Conservation (phyloP, 2,113 vertebrate species). For the Cyprinus carpio region DNA sequence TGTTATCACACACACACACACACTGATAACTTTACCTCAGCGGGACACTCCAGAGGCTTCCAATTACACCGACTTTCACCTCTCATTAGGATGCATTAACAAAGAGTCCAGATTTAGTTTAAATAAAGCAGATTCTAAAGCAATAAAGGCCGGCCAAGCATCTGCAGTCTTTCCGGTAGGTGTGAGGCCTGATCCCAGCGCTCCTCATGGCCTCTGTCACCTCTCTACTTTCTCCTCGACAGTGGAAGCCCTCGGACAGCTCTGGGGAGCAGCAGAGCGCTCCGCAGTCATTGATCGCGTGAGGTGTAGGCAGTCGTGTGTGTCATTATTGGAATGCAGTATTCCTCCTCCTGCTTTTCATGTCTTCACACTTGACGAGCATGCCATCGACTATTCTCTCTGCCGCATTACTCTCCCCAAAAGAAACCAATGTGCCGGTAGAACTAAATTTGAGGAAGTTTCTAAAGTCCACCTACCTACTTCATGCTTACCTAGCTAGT, state of each 20-base stretch:
- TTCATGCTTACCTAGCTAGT: not conserved
- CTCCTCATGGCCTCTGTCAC: slow-evolving; percentile 5
- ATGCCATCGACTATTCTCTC: slow-evolving; percentile 27
- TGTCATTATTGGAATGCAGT: slow-evolving; percentile 37
- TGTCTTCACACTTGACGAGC: slow-evolving; percentile 31
- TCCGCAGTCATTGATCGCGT: slow-evolving; percentile 29
- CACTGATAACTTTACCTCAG: not conserved
- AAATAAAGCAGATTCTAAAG: not conserved
- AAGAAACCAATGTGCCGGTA: slow-evolving; percentile 11
- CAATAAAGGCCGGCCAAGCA: not conserved
- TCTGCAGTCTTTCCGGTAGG: not conserved
- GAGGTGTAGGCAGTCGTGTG: slow-evolving; percentile 35
- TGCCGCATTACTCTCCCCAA: slow-evolving; percentile 10
- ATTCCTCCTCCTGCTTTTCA: slow-evolving; percentile 33
- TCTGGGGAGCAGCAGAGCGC: slow-evolving; percentile 23
- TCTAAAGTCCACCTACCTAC: not conserved
- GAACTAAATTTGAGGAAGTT: slow-evolving; percentile 36
- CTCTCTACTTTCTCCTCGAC: slow-evolving; percentile 6
- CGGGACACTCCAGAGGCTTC: slow-evolving; percentile 12
- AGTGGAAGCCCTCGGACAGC: slow-evolving; percentile 3
- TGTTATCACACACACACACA: not conserved
- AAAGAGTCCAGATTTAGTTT: slow-evolving; percentile 5
- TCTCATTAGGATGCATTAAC: slow-evolving; percentile 33
- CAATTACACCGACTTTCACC: not conserved
- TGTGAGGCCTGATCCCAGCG: not conserved